Percentiles rank a stretch among this genome's conserved stretches.
phyloP scores from a whole-genome alignment of 2,888 invertebrate species.

The Homarus gammarus region DNA sequence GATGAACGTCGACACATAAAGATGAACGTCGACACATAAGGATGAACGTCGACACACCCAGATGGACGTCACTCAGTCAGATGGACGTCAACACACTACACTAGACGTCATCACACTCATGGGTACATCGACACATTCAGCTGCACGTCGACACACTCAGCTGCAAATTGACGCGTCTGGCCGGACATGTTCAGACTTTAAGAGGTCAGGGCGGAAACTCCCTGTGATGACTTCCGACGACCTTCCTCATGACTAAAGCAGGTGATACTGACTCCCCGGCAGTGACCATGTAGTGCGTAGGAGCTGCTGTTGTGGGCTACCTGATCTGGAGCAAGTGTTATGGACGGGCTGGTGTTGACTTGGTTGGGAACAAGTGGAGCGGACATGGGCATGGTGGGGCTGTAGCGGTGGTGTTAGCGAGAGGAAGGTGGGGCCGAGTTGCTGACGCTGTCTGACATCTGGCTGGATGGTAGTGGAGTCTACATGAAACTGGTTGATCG shows the following conservation, averaged over 20 bases:
- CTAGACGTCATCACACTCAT: no score
- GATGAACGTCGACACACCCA: background rate
- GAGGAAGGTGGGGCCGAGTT: slow-evolving; percentile 3
- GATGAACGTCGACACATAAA: no score
- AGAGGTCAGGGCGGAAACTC: background rate
- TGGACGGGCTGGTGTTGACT: background rate
- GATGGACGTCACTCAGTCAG: background rate
- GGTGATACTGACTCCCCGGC: slow-evolving; percentile 5
- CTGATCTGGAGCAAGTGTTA: background rate
- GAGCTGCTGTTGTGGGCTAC: background rate
- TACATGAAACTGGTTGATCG: background rate
- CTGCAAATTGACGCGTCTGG: background rate
- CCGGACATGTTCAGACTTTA: background rate
- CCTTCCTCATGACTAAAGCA: slow-evolving; percentile 18
- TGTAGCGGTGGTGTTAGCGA: background rate
- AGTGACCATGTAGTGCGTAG: background rate
- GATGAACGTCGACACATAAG: no score
- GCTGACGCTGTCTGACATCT: background rate
- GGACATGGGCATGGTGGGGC: background rate
- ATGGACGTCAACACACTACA: background rate
- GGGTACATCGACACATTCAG: background rate
- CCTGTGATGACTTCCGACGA: slow-evolving; percentile 13
- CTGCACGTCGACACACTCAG: background rate
- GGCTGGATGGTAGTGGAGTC: background rate
- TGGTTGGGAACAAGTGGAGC: background rate